Percentiles rank a stretch among this genome's conserved stretches.
phyloP scores from a whole-genome alignment of 1,140 invertebrate genomes.

The Trichonephila clavipes region DNA sequence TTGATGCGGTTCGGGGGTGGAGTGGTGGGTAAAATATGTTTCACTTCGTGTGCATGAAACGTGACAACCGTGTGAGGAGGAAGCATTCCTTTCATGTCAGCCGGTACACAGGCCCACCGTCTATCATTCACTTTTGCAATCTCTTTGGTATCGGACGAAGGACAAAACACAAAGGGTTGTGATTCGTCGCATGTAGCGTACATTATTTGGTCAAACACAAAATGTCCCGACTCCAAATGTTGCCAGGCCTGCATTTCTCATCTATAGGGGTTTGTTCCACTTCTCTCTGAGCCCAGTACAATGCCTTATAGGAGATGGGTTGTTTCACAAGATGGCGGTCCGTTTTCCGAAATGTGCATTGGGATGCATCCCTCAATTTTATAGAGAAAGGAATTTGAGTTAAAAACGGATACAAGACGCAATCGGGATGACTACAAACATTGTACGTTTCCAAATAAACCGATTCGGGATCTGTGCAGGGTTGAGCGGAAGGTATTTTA shows the following conservation, averaged over 20 bases:
- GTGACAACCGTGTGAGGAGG: background rate
- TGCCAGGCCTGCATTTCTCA: background rate
- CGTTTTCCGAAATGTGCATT: background rate
- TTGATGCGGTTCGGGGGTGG: background rate
- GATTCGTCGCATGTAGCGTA: background rate
- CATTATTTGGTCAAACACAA: background rate
- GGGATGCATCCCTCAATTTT: background rate
- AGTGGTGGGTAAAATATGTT: background rate
- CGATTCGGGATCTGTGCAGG: background rate
- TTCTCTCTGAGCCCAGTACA: background rate
- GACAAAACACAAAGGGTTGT: constrained; percentile 60
- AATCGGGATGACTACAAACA: constrained; percentile 40
- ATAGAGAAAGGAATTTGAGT: background rate
- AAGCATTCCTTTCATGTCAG: background rate
- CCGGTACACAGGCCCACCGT: background rate
- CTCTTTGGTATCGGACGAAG: background rate
- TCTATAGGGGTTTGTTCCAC: too few species aligned
- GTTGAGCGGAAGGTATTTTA: background rate
- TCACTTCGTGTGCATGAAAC: background rate
- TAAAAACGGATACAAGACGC: background rate
- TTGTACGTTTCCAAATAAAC: background rate
- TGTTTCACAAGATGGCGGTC: background rate
- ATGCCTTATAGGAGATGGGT: background rate
- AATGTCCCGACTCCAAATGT: constrained; percentile 16
- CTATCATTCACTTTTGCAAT: background rate